Base-by-base conservation (phyloP, 2,113 vertebrate genomes). In the Hypanus sabinus region DNA sequence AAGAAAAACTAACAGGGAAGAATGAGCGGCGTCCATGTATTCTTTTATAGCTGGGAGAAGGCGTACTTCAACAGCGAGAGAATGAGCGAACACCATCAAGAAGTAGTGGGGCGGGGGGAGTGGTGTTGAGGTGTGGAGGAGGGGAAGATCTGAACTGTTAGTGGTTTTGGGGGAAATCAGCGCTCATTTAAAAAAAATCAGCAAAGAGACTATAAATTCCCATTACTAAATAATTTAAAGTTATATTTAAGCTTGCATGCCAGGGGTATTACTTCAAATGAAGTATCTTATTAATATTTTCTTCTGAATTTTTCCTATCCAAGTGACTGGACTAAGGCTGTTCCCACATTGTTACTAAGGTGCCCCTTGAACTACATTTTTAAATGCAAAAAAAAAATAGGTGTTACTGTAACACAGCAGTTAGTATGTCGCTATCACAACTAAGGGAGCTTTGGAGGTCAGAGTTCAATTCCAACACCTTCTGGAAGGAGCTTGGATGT, bases 1-100 rank as follows among this genome's bases (percentile, higher is more conserved):
- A 93, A 73, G 36, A 93, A 55, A 93, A 73, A 73, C 91, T 75
- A 71, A 73, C 91, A 93, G 91, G 91, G 73, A 92, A 93, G 91
- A 93, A 93, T 93, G 91, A 71, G 65, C 38, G 91, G 70, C 70
- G 70, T 73, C 70, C 91, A 93, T 73, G 38, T 73, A 93, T 73
- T 73, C 70, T 93, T 73, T 93, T 46, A 73, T 70, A 55, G 70
- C 68, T 93, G 91, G 36, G 70, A 93, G 70, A 93, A 93, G 68
- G 38, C 24, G 38, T 70, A 93, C 91, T 93, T 93, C 91, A 93
- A 73, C 91, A 55, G 36, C 11, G 70, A 24, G 36, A 30, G 24
- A 92, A 92, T 92, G 91, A 93, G 91, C 18, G 91, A 70, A 92
- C 65, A 71, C 88, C 70, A 22, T 92, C 0, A 18, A 92, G 65